Percentiles rank a stretch among this genome's conserved stretches.
phyloP scores from a whole-genome alignment of 1,140 invertebrate genomes.

The Caligus rogercresseyi region DNA sequence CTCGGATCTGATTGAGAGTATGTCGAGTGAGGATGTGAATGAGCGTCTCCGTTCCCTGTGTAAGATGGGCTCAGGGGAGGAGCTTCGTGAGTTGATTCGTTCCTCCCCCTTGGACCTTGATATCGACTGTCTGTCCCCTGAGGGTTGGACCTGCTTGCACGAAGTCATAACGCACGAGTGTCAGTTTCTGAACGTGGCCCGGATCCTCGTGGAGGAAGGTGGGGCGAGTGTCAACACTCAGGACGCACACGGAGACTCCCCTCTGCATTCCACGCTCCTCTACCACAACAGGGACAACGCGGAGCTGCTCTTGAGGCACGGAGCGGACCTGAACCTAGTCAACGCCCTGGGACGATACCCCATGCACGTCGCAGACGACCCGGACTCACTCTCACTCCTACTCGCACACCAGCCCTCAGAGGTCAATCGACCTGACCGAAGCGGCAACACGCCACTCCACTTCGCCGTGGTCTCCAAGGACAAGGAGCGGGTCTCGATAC shows the following conservation, averaged over 20 bases:
- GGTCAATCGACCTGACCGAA: not conserved
- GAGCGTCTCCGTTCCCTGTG: constrained; percentile 5
- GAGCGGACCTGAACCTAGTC: not conserved
- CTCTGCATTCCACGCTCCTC: constrained; percentile 10
- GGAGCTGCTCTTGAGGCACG: not conserved
- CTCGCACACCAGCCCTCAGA: not conserved
- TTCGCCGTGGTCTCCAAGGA: constrained; percentile 10
- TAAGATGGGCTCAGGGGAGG: constrained; percentile 2
- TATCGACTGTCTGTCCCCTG: not conserved
- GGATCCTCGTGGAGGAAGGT: constrained; percentile 3
- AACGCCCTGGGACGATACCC: constrained; percentile 5
- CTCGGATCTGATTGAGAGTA: too few species aligned
- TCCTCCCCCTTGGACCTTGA: not conserved
- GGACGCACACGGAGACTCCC: not conserved
- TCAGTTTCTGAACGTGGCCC: constrained; percentile 7
- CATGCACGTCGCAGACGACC: constrained; percentile 6
- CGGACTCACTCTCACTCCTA: not conserved
- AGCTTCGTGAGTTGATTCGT: not conserved
- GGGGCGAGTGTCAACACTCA: constrained; percentile 9
- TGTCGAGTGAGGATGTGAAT: not conserved
- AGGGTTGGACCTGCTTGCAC: constrained; percentile 13
- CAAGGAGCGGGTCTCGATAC: constrained; percentile 2
- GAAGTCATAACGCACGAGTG: constrained; percentile 14
- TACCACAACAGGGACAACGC: constrained; percentile 13
- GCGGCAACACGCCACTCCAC: constrained; percentile 6